These are phyloP conservation scores for Nezara viridula DNA, from an alignment of 2,888 invertebrate genomes.

Conservation along the genomic window DNA sequence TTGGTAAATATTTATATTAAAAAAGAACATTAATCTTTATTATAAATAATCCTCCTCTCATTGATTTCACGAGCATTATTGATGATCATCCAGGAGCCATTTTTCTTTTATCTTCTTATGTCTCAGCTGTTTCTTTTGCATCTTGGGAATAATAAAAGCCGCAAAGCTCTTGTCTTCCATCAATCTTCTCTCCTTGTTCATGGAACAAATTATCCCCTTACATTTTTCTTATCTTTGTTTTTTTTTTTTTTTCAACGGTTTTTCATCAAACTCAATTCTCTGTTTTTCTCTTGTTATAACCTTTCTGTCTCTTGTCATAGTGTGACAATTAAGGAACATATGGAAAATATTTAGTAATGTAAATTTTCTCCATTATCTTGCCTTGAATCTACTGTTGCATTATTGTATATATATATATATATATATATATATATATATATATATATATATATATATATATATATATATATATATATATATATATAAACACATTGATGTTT, in stretches of 20 bases:
- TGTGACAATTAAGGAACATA: background rate
- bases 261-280: background rate
- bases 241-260: background rate
- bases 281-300: background rate
- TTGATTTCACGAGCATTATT: background rate
- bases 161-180: background rate
- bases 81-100: background rate
- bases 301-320: background rate
- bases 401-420: no score
- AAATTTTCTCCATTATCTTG: no score
- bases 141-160: slow-evolving; percentile 2
- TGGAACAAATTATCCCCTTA: background rate
- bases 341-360: background rate
- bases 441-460: no score
- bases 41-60: background rate
- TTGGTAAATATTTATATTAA: background rate
- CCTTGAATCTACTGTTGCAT: no score
- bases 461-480: no score
- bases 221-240: background rate
- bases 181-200: background rate
- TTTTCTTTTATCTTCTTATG: slow-evolving; percentile 17
- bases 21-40: background rate
- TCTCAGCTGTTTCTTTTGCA: slow-evolving; percentile 29
- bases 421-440: no score
- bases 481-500: no score